Evolutionary conservation across 2,888 invertebrate species (phyloP).

Genomic region (Nephrocerus scutellatus): DNA sequence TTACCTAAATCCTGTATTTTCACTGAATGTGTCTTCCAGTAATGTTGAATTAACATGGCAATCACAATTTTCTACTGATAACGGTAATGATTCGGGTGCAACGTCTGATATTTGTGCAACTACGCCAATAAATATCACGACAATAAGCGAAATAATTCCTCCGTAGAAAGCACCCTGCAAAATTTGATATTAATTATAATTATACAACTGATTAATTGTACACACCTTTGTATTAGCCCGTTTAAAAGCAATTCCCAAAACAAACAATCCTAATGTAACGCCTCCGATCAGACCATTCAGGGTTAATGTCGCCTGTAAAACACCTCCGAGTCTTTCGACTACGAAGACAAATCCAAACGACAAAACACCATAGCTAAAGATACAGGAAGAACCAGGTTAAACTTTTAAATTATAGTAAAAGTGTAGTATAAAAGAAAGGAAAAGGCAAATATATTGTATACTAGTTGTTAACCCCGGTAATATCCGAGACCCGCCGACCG

Average conservation of each 20-base stretch:
- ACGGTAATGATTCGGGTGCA: conserved; percentile 31
- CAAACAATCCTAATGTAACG: conserved; percentile 77
- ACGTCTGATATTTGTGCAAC: conserved; percentile 40
- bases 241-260: conserved; percentile 82
- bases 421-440: no score
- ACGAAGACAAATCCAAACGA: conserved; percentile 78
- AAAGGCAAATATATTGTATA: no score
- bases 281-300: conserved; percentile 88
- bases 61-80: conserved; percentile 37
- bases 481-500: no score
- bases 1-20: conserved; percentile 16
- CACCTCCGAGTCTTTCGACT: conserved; percentile 78
- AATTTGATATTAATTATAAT: background rate
- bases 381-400: background rate
- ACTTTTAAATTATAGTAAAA: no score
- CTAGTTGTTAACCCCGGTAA: no score
- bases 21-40: background rate
- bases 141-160: conserved; percentile 36
- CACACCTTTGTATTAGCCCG: conserved; percentile 74
- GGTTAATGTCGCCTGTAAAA: conserved; percentile 80
- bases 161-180: conserved; percentile 44
- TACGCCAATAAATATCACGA: conserved; percentile 45
- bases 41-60: conserved; percentile 37
- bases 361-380: conserved; percentile 57
- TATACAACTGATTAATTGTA: background rate